Conservation (phyloP, 1,140 invertebrate species). For the Frieseomelitta varia region DNA sequence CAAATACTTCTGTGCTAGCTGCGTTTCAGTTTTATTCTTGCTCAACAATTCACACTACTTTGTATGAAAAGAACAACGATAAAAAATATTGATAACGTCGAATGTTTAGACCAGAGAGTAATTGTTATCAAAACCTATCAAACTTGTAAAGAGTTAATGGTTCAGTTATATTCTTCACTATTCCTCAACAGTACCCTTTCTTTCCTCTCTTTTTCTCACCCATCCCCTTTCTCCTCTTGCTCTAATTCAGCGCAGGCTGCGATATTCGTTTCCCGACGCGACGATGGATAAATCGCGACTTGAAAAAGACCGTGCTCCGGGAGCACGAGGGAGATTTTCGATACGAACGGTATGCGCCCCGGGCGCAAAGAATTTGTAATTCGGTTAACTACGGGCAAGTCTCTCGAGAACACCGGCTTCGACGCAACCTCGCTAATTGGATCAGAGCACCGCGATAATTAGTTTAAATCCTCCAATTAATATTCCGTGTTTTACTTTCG, state of each 20-base stretch:
- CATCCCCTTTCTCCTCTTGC: background rate
- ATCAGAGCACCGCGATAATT: conserved; percentile 61
- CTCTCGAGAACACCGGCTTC: conserved; percentile 42
- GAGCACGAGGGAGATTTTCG: background rate
- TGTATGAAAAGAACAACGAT: too few species aligned
- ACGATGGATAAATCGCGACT: background rate
- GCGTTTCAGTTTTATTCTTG: too few species aligned
- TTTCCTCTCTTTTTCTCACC: too few species aligned
- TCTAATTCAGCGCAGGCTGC: background rate
- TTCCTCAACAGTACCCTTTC: too few species aligned
- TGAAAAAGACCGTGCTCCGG: background rate
- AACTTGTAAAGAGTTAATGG: too few species aligned
- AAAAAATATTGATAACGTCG: too few species aligned
- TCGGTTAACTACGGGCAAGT: conserved; percentile 33
- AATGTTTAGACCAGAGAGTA: too few species aligned
- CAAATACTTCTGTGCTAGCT: too few species aligned
- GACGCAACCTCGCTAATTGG: conserved; percentile 58
- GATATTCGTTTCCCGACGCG: background rate
- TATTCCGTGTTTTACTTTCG: conserved; percentile 71
- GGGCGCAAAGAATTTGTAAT: conserved; percentile 46
- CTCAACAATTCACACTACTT: too few species aligned
- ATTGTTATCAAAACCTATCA: too few species aligned
- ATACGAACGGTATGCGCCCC: conserved; percentile 1
- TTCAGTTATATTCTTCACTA: too few species aligned
- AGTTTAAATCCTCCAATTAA: conserved; percentile 71